These are phyloP conservation scores for Branchinecta lynchi DNA, from an alignment of 1,140 invertebrate species.

Conservation along the genomic window DNA sequence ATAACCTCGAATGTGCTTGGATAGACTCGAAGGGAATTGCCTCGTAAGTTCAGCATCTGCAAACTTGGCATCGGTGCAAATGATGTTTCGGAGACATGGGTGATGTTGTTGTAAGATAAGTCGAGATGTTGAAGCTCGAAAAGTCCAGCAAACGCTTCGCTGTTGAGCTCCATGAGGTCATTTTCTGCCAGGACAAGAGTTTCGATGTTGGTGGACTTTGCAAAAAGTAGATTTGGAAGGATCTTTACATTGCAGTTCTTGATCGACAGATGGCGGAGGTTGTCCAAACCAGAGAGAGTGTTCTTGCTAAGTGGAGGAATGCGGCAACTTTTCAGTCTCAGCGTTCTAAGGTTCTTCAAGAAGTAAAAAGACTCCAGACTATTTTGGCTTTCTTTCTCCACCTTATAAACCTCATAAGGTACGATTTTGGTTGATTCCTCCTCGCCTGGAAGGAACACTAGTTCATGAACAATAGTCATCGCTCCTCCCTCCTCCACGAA, in stretches of 20 bases:
- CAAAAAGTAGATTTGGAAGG: neutral
- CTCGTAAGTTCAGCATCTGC: constrained; percentile 40
- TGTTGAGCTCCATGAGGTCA: constrained; percentile 42
- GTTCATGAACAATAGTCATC: neutral
- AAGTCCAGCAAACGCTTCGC: constrained; percentile 46
- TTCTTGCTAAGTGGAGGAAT: neutral
- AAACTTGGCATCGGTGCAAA: constrained; percentile 50
- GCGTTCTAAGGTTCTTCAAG: neutral
- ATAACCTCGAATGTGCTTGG: constrained; percentile 53
- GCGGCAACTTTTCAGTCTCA: neutral
- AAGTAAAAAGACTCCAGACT: neutral
- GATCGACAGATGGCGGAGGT: neutral
- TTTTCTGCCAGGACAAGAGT: constrained; percentile 38
- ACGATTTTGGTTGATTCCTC: neutral
- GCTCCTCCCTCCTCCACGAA: neutral
- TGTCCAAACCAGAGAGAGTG: neutral
- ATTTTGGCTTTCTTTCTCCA: neutral
- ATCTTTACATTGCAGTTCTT: neutral
- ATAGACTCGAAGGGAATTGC: constrained; percentile 50
- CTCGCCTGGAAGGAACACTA: neutral
- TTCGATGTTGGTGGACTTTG: neutral
- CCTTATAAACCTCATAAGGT: constrained; percentile 4
- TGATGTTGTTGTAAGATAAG: constrained; percentile 45
- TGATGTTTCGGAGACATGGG: constrained; percentile 47
- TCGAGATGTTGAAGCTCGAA: constrained; percentile 45